A percentile compares a stretch with the other conserved stretches of the same genome.
These are phyloP conservation scores for Agrilus biguttatus DNA, from an alignment of 2,888 invertebrate genomes.

Conservation along the genomic window DNA sequence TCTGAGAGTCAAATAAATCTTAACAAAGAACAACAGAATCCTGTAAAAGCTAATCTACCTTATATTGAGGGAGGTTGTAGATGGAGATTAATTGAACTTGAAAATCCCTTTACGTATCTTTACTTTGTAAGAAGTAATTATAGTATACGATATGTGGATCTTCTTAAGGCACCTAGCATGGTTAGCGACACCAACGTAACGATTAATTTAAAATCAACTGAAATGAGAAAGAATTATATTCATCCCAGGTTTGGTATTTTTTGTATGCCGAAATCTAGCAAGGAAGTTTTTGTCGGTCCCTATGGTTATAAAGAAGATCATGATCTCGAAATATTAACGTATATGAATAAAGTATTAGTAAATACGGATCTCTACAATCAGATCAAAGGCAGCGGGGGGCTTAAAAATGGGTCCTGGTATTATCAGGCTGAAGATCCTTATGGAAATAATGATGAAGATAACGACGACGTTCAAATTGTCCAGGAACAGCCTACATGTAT, in stretches of 20 bases:
- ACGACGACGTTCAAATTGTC: slow-evolving; percentile 7
- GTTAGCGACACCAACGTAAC: slow-evolving; percentile 35
- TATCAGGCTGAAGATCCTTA: slow-evolving; percentile 5
- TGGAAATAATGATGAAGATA: neutral
- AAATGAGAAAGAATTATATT: slow-evolving; percentile 13
- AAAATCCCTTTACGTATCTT: slow-evolving; percentile 39
- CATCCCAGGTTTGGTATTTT: slow-evolving; percentile 25
- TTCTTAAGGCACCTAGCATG: slow-evolving; percentile 34
- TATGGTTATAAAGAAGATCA: slow-evolving; percentile 20
- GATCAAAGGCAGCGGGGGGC: slow-evolving; percentile 15
- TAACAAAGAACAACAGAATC: too few relatives aligned
- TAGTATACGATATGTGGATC: slow-evolving; percentile 37
- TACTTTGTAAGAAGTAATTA: slow-evolving; percentile 36
- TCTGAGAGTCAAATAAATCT: neutral
- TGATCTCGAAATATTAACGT: slow-evolving; percentile 21
- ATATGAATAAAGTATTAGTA: slow-evolving; percentile 21
- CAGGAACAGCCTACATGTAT: slow-evolving; percentile 5
- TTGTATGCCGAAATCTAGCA: slow-evolving; percentile 19
- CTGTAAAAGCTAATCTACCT: slow-evolving; percentile 20
- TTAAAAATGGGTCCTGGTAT: slow-evolving; percentile 12
- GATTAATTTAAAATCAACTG: slow-evolving; percentile 26
- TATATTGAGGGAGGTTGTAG: slow-evolving; percentile 20
- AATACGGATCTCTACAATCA: slow-evolving; percentile 19
- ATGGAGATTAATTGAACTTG: slow-evolving; percentile 42
- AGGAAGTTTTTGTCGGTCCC: slow-evolving; percentile 29